Base-by-base conservation (phyloP, 1,140 invertebrate genomes). In the Carposina sasakii region DNA sequence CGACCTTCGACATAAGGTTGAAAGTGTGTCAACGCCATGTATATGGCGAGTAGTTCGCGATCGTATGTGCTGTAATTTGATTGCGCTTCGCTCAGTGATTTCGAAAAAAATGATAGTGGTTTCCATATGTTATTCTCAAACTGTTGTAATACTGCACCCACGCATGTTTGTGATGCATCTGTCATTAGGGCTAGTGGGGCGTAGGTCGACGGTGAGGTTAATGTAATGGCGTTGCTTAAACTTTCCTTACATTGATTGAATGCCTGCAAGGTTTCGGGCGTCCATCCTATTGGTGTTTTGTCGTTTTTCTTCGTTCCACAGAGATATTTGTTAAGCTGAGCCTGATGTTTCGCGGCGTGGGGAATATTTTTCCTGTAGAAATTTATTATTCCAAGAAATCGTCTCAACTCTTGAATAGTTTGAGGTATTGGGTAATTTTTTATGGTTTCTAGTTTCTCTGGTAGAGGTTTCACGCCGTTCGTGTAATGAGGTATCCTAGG, bases 401-500 rank as follows among this genome's bases (percentile, higher is more conserved):
- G 10, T 28, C 54, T 33, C 17, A 57, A 22, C 21, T 52, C 19
- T 4, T 48, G 3, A 13, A 57, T 16, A 1, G 42, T 50, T 31
- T 37, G 23, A 1, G 53, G 48, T 10, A 6, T 13, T 8, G 40
- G 40, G 13, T 33, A 44, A 33, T 54, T 20, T 10, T 1, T 10
- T 21, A 53, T 47, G 1, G 56, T 59, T 17, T 55, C 4, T 0
- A 71, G 54, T 37, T 63, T 65, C 2, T 67, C 60, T 0, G 45
- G 23, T 0, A 54, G 43, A 24, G 70, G 67, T 53, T 44, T 52
- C 4, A 56, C 52, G 4, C 87, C 85, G 13, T 60, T 15, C 5
- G 34, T 46, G 4, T 42, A 16, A 36, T 73, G 58, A 3, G n/a
- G n/a, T n/a, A n/a, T n/a, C 77, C 81, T 1, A 85, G 53, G 40